Conservation (phyloP, 2,797 vertebrate species). For the Pseudocheirus occidentalis region DNA sequence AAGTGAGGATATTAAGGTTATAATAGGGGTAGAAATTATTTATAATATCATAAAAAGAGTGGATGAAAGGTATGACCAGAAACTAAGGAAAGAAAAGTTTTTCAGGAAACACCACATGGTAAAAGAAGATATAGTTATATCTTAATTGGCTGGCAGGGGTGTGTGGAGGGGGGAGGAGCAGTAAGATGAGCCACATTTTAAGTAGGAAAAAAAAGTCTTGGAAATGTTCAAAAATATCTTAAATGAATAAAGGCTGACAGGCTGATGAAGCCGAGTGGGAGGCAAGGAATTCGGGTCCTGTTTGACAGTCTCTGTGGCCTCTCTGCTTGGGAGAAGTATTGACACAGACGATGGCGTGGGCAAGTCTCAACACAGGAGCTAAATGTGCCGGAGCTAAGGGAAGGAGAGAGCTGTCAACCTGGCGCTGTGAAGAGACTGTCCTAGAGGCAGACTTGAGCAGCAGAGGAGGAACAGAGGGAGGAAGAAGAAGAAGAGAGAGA, state of each 20-base stretch:
- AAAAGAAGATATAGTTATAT: conserved; percentile 9
- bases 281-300: not conserved
- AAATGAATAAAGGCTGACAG: conserved; percentile 20
- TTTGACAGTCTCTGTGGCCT: not conserved
- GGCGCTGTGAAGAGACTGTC: not conserved
- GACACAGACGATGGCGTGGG: not conserved
- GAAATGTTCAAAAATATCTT: conserved; percentile 21
- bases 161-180: not conserved
- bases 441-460: not conserved
- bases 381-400: not conserved
- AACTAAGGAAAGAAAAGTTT: conserved; percentile 1
- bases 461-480: too few species aligned
- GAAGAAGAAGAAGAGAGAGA: not conserved
- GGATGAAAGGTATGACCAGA: not conserved
- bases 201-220: not conserved
- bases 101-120: conserved; percentile 2
- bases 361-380: accelerated
- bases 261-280: conserved; percentile 1
- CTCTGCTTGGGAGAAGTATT: not conserved
- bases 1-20: not conserved
- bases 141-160: not conserved
- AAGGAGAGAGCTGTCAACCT: not conserved
- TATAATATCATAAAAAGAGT: not conserved
- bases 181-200: not conserved
- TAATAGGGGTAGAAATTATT: not conserved